phyloP scores from a whole-genome alignment of 23 tunicate genomes.

The Styela clava region DNA sequence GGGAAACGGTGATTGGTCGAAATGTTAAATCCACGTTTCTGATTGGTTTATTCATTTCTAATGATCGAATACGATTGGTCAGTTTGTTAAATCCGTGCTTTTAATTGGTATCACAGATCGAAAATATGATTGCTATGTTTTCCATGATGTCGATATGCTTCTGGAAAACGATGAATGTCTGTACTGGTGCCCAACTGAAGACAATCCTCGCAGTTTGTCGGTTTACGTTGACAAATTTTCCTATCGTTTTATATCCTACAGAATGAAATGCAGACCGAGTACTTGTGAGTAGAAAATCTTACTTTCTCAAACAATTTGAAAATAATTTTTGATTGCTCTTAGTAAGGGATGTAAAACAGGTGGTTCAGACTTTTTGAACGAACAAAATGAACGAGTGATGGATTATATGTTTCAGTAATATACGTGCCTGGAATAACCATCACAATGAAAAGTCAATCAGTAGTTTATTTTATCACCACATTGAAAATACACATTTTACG shows the following conservation, averaged over 20 bases:
- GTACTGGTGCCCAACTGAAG: neutral
- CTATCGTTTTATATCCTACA: neutral
- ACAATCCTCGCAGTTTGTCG: neutral
- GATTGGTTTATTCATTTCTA: too few species aligned
- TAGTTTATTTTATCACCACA: neutral
- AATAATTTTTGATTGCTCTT: neutral
- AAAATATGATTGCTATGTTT: neutral
- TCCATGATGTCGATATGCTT: neutral
- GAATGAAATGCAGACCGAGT: neutral
- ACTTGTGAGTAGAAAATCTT: neutral
- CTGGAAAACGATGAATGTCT: neutral
- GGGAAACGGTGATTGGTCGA: too few species aligned
- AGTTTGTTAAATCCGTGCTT: too few species aligned
- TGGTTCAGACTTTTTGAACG: too few species aligned
- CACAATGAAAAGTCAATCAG: neutral
- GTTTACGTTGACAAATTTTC: neutral
- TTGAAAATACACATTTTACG: too few species aligned
- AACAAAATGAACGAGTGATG: too few species aligned
- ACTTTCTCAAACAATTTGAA: neutral
- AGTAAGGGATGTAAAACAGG: too few species aligned
- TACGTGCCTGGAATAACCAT: neutral
- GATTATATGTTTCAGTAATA: too few species aligned
- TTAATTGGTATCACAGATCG: neutral
- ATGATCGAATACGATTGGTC: too few species aligned
- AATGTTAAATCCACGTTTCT: too few species aligned